Percentiles rank a stretch among this genome's conserved stretches.
Evolutionary conservation across 2,888 invertebrate species (phyloP).

Genomic region (Adineta ricciae): DNA sequence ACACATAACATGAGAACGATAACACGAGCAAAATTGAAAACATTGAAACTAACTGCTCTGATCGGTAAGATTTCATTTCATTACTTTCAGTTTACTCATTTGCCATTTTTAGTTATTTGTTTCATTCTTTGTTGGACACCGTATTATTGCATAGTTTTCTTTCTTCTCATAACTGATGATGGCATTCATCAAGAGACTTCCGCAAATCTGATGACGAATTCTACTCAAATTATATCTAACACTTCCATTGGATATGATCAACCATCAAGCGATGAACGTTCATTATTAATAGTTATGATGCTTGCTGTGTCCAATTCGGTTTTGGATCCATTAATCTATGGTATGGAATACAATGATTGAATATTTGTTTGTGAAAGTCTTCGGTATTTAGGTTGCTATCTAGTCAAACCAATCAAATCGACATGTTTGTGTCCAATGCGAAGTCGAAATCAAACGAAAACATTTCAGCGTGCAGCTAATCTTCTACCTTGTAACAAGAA

Average conservation of each 20-base stretch:
- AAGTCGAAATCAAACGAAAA: background rate
- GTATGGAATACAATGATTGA: background rate
- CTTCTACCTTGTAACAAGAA: background rate
- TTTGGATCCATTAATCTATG: background rate
- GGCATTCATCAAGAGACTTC: background rate
- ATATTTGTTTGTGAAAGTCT: too few species aligned
- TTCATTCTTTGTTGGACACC: slow-evolving; percentile 21
- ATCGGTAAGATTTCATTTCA: background rate
- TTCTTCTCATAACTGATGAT: background rate
- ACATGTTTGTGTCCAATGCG: background rate
- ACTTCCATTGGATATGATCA: background rate
- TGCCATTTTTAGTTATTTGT: background rate
- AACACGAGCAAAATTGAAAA: slow-evolving; percentile 17
- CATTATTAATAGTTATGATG: slow-evolving; percentile 10
- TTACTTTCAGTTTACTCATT: background rate
- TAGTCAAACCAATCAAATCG: background rate
- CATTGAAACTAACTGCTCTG: slow-evolving; percentile 3
- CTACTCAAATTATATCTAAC: background rate
- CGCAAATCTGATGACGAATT: background rate
- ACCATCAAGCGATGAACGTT: background rate
- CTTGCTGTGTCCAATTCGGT: slow-evolving; percentile 1
- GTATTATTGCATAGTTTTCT: background rate
- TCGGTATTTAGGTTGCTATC: background rate
- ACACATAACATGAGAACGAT: background rate
- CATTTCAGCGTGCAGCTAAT: background rate